Evolutionary conservation across 2,888 invertebrate species (phyloP).

Genomic region (Ditula angustiorana): DNA sequence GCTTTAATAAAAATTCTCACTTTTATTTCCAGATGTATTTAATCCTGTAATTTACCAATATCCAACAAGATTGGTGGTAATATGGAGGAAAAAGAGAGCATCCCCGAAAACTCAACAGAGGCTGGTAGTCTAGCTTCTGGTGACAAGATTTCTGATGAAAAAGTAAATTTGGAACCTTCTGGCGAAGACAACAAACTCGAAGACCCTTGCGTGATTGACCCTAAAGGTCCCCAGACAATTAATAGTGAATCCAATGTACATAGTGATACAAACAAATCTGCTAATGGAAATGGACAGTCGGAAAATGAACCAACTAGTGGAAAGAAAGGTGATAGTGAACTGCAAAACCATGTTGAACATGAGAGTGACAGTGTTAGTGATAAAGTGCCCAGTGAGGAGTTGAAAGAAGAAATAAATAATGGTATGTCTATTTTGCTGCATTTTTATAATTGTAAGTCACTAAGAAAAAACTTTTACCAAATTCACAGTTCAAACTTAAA

Average conservation of each 20-base stretch:
- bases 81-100: constrained; percentile 73
- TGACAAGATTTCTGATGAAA: constrained; percentile 39
- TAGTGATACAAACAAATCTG: constrained; percentile 44
- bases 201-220: constrained; percentile 36
- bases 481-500: too few species aligned
- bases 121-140: constrained; percentile 47
- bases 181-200: too few species aligned
- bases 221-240: constrained; percentile 40
- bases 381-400: constrained; percentile 51
- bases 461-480: too few species aligned
- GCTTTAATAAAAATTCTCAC: constrained; percentile 34
- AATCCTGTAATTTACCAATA: constrained; percentile 47
- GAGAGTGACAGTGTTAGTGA: constrained; percentile 50
- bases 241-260: constrained; percentile 39
- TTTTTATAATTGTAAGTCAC: too few species aligned
- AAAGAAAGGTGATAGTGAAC: constrained; percentile 51
- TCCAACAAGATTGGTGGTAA: constrained; percentile 62
- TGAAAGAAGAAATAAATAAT: constrained; percentile 42
- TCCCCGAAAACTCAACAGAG: constrained; percentile 56
- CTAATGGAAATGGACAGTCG: constrained; percentile 41
- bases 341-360: constrained; percentile 71
- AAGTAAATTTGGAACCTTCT: background rate
- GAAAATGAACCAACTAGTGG: constrained; percentile 46
- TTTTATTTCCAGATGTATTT: constrained; percentile 66
- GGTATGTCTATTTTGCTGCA: constrained; percentile 50